phyloP scores from a whole-genome alignment of 2,888 invertebrate species.

The Notodromas monacha region DNA sequence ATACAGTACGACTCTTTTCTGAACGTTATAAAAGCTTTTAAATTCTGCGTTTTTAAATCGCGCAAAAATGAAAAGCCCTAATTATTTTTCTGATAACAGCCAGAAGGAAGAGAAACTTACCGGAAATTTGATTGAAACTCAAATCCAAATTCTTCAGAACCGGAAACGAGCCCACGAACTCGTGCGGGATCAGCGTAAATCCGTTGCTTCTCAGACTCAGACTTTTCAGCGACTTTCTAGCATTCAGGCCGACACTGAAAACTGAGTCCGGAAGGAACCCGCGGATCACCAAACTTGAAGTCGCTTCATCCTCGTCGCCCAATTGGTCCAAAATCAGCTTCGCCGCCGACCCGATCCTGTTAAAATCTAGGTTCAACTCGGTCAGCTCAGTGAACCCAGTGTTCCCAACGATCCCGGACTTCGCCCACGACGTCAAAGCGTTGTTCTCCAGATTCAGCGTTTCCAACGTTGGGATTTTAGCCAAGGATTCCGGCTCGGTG shows the following conservation, averaged over 20 bases:
- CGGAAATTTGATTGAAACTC: slow-evolving; percentile 9
- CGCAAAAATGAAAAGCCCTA: too few species aligned
- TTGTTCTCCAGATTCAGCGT: slow-evolving; percentile 8
- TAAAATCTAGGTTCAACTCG: slow-evolving; percentile 10
- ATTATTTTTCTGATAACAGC: too few species aligned
- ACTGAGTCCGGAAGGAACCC: not conserved
- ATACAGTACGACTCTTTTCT: too few species aligned
- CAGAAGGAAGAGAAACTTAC: too few species aligned
- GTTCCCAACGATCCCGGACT: not conserved
- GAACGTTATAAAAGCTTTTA: too few species aligned
- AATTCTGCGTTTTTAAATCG: too few species aligned
- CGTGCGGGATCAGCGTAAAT: slow-evolving; percentile 10
- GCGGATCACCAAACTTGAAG: too few species aligned
- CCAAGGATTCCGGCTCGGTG: not conserved
- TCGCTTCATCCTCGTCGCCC: too few species aligned
- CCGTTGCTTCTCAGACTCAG: slow-evolving; percentile 9
- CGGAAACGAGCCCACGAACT: slow-evolving; percentile 9
- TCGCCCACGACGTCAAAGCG: too few species aligned
- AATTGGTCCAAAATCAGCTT: too few species aligned
- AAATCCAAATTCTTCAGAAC: slow-evolving; percentile 9
- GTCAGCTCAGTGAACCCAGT: slow-evolving; percentile 8
- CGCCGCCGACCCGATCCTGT: slow-evolving; percentile 9
- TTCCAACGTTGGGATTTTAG: slow-evolving; percentile 1
- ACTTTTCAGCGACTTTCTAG: slow-evolving; percentile 8
- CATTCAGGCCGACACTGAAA: slow-evolving; percentile 6